These are phyloP conservation scores for Scomberomorus guttatus DNA, from an alignment of 2,797 vertebrate genomes.

Conservation along the genomic window DNA sequence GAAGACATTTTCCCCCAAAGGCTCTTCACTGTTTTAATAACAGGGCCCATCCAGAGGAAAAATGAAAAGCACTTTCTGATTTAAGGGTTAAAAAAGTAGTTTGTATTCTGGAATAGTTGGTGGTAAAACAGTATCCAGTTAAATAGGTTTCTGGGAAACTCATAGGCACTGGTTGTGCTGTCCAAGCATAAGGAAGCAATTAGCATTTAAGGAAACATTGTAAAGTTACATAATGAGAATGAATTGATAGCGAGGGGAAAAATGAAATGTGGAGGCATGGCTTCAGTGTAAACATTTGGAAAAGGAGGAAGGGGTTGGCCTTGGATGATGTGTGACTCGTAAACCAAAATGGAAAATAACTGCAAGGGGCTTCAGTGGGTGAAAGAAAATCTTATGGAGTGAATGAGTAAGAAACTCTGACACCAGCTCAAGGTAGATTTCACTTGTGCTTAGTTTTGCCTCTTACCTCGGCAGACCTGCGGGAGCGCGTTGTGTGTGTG, in stretches of 20 bases:
- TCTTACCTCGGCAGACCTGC: conserved; percentile 63
- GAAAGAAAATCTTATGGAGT: conserved; percentile 11
- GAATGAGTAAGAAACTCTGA: conserved; percentile 63
- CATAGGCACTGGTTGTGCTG: conserved; percentile 4
- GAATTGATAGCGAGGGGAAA: conserved; percentile 41
- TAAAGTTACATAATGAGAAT: conserved; percentile 60
- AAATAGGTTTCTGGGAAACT: conserved; percentile 55
- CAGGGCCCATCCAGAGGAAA: background rate
- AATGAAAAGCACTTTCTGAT: conserved; percentile 8
- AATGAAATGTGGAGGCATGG: conserved; percentile 50
- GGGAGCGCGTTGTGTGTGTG: conserved; percentile 39
- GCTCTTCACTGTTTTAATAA: conserved; percentile 30
- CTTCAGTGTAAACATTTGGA: conserved; percentile 53
- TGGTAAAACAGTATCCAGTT: conserved; percentile 43
- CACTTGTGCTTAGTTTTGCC: background rate
- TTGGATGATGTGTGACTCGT: conserved; percentile 37
- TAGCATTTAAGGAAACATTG: conserved; percentile 33
- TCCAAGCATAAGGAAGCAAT: conserved; percentile 76
- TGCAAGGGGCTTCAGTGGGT: conserved; percentile 1
- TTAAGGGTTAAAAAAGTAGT: conserved; percentile 27
- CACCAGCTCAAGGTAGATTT: conserved; percentile 17
- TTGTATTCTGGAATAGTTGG: conserved; percentile 18
- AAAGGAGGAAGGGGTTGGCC: conserved; percentile 23
- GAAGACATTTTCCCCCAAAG: background rate
- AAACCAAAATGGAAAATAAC: conserved; percentile 59